These are phyloP conservation scores for Heliangelus exortis DNA, from an alignment of 2,797 vertebrate species.

Conservation along the genomic window DNA sequence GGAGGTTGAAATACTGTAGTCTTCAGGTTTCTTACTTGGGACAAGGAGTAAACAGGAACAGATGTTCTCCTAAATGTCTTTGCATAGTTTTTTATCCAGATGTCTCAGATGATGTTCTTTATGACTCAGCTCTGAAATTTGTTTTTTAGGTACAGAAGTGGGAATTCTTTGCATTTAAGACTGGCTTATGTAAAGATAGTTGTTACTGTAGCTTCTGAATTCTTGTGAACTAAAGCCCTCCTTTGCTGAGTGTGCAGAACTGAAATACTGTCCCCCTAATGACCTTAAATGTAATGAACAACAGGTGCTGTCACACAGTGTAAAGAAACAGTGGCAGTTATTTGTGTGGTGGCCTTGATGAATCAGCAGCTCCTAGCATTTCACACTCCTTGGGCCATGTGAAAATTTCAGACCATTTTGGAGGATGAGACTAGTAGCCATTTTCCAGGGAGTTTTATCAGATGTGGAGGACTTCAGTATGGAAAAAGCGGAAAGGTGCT, in stretches of 20 bases:
- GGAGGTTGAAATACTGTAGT: background rate
- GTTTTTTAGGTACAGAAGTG: background rate
- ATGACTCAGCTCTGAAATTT: background rate
- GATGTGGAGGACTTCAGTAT: background rate
- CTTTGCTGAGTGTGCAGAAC: background rate
- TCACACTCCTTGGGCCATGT: background rate
- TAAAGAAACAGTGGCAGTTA: background rate
- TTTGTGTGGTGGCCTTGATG: background rate
- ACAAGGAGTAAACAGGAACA: slow-evolving; percentile 35
- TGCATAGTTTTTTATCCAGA: background rate
- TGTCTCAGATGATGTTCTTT: background rate
- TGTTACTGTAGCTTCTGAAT: background rate
- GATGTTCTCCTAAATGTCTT: slow-evolving; percentile 21
- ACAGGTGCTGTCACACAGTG: background rate
- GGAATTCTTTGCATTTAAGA: slow-evolving; percentile 7
- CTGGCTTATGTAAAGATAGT: background rate
- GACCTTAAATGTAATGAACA: background rate
- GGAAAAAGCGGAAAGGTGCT: background rate
- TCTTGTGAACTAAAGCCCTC: background rate
- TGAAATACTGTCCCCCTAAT: background rate
- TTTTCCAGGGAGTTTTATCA: background rate
- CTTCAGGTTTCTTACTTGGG: background rate
- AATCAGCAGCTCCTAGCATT: background rate
- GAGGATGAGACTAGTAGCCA: background rate
- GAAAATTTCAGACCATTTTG: background rate